phyloP scores from a whole-genome alignment of 1,140 invertebrate genomes.

The Frieseomelitta varia region DNA sequence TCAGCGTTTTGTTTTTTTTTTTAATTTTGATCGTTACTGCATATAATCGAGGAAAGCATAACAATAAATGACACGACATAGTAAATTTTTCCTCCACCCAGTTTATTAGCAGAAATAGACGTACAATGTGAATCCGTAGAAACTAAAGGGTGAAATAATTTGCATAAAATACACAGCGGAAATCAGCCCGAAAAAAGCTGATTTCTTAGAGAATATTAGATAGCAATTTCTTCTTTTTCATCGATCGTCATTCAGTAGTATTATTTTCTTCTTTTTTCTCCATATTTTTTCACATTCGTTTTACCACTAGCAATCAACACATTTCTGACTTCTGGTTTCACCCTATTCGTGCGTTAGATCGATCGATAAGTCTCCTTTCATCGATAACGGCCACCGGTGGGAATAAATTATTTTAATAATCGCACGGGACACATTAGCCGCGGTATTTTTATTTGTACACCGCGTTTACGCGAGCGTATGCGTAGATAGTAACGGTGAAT shows the following conservation, averaged over 20 bases:
- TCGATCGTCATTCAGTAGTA: neutral
- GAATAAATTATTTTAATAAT: constrained; percentile 51
- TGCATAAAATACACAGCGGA: neutral
- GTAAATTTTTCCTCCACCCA: too few species aligned
- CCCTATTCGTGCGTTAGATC: constrained; percentile 3
- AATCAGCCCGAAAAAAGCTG: neutral
- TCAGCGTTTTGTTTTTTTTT: too few species aligned
- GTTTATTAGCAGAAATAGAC: too few species aligned
- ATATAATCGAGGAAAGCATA: too few species aligned
- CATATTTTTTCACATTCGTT: neutral
- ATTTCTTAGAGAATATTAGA: neutral
- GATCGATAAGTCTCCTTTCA: constrained; percentile 22
- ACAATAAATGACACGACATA: too few species aligned
- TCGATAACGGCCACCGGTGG: constrained; percentile 27
- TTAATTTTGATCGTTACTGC: too few species aligned
- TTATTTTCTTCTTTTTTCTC: neutral
- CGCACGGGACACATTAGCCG: constrained; percentile 1
- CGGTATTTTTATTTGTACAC: constrained; percentile 33
- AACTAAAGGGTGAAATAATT: neutral
- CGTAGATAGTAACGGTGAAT: constrained; percentile 57
- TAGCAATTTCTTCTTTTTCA: neutral
- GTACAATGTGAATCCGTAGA: too few species aligned
- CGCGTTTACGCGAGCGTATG: constrained; percentile 13
- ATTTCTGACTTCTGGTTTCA: neutral
- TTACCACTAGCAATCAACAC: neutral